Evolutionary conservation across 2,113 vertebrate species (phyloP).

Genomic region (Colaptes auratus): DNA sequence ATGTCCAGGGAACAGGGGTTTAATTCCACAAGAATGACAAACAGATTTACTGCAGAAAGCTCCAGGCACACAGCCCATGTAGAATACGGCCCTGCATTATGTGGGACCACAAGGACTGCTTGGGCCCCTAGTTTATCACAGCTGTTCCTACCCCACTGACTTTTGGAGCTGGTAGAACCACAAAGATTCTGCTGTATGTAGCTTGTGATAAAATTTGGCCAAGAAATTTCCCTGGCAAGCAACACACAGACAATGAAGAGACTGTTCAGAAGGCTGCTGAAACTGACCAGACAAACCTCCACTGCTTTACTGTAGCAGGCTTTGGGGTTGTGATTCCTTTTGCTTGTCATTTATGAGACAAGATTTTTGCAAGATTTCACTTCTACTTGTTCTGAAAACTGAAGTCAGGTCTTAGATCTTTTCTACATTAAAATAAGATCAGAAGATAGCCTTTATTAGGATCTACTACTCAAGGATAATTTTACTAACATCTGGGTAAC

Average conservation of each 20-base stretch:
- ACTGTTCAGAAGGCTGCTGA: background rate
- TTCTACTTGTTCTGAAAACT: background rate
- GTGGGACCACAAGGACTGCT: background rate
- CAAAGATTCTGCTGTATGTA: background rate
- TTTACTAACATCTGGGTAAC: background rate
- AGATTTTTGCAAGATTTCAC: background rate
- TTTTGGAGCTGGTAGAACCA: background rate
- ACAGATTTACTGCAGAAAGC: background rate
- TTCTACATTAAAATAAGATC: background rate
- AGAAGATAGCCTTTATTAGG: background rate
- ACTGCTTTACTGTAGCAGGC: background rate
- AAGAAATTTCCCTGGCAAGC: background rate
- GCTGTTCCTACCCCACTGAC: background rate
- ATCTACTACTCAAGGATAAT: background rate
- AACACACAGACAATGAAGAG: background rate
- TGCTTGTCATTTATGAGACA: background rate
- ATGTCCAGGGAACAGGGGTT: background rate
- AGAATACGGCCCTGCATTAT: background rate
- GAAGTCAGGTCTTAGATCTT: background rate
- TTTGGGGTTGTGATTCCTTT: background rate
- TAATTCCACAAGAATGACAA: background rate
- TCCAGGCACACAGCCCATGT: background rate
- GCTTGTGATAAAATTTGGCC: background rate
- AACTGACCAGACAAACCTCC: background rate
- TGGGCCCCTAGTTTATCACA: background rate